Evolutionary conservation across 2,113 vertebrate species (phyloP), one percentile per base, ranked within the genome.

Genomic region (Naja naja): DNA sequence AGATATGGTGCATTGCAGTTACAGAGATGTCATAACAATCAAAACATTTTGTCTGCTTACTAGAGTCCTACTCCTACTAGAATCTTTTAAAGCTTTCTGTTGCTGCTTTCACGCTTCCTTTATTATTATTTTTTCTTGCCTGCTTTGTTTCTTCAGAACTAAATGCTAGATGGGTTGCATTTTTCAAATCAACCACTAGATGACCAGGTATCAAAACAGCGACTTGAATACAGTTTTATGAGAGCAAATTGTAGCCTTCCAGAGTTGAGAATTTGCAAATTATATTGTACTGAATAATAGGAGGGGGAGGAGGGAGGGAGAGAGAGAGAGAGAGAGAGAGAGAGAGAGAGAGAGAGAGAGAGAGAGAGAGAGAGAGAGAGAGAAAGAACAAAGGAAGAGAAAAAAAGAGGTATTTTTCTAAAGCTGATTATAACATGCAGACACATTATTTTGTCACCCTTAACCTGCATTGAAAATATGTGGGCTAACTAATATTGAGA

Each of bases 101-200:
- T 5, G 11, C 39, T 53, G 39, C 45, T 6, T 92, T 43, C 92
- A 56, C 55, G 8, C 56, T n/a, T 91, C 39, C 22, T 10, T 69
- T 88, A 60, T 52, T 60, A 5, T 49, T 54, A 74, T 74, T n/a
- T 49, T 5, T 25, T 16, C 23, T 25, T 49, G 49, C 58, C 58
- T 18, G 18, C 10, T 2, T 27, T 5, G 8, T 39, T 22, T 22
- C 91, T 94, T 69, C 22, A 47, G 58, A 91, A 54, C 43, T n/a
- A 25, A 91, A 74, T 23, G 53, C 54, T 94, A 6, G 0, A 25
- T 12, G 89, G 86, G n/a, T 92, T 95, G 81, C 54, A 47, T 89
- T 97, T 96, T 97, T 95, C 93, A 95, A 45, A 93, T 56, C 92
- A 96, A 43, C 25, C 91, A 95, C 93, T 94, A 95, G 55, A 95